Base-by-base conservation (phyloP, 2,888 invertebrate species). In the Lordiphosa andalusiaca region DNA sequence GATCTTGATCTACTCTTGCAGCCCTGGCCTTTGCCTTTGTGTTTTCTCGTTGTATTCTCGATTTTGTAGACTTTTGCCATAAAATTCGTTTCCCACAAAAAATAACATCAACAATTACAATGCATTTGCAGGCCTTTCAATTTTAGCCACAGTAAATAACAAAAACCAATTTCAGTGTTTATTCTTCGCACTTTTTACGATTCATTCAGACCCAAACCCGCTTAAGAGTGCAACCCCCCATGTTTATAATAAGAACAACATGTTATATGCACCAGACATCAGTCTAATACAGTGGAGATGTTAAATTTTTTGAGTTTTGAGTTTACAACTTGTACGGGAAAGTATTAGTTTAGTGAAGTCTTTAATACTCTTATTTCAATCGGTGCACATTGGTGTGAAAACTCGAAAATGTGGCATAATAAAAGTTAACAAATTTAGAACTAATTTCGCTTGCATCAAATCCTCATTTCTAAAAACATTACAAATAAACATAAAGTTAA, bases 1-100 rank as follows among this genome's bases (percentile, higher is more conserved):
- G 83, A 76, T 76, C 75, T 76, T 83, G 75, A 83, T 69, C 64
- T 65, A 75, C 62, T 67, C 63, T 59, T 58, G 60, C 54, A 69
- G 67, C 75, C 80, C 67, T 82, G 80, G 80, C 83, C 75, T 71
- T 78, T 71, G 65, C 36, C 75, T 71, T 78, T 71, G 65, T 37
- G 25, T 25, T 36, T 36, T 13, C 33, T 30, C 16, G 36, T 41
- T 48, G 30, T 36, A 53, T 47, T 55, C 2, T 25, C 7, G 7
- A 10, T 30, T 30, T 30, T 7, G 30, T 30, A 30, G 30, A 40
- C 55, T 56, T 46, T 35, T 37, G 53, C 57, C 80, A 72, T 75
- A 65, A 69, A 74, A 63, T 37, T 37, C 38, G 41, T 47, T 25
- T n/a, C 25, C 19, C 53, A 16, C 69, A 13, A 44, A 19, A 77